These are phyloP conservation scores for Halichoerus grypus DNA, from an alignment of 2,113 vertebrate genomes.

Conservation along the genomic window DNA sequence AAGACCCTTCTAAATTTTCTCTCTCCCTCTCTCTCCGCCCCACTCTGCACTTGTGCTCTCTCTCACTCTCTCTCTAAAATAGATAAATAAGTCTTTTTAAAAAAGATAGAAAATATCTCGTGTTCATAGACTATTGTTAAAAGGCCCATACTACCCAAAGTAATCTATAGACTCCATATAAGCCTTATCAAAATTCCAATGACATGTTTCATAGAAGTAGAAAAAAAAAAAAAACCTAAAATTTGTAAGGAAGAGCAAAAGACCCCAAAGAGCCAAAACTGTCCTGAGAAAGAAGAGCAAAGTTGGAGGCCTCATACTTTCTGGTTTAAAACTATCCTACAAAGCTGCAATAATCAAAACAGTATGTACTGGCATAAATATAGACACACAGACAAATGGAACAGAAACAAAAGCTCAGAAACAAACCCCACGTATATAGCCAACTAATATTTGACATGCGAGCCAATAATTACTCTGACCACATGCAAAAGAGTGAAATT, in stretches of 20 bases:
- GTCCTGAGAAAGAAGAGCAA: neutral
- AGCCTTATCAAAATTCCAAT: neutral
- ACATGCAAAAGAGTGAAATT: neutral
- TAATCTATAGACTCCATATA: neutral
- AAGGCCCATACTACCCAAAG: neutral
- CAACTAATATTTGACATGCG: neutral
- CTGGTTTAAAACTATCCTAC: neutral
- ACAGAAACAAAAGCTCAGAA: neutral
- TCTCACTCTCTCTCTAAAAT: neutral
- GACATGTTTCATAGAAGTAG: neutral
- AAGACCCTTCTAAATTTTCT: neutral
- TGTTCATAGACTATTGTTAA: neutral
- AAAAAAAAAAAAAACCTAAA: neutral
- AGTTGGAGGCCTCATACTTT: neutral
- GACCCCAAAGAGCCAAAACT: neutral
- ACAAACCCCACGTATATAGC: neutral
- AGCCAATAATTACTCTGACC: neutral
- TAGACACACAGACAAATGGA: neutral
- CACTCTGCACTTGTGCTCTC: neutral
- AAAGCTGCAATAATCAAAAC: neutral
- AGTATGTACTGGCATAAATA: neutral
- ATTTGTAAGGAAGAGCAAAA: neutral
- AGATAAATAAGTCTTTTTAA: neutral
- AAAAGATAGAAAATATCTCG: neutral
- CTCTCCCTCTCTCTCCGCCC: neutral